Conservation (phyloP, 1,140 invertebrate species). For the Chelonus insularis region DNA sequence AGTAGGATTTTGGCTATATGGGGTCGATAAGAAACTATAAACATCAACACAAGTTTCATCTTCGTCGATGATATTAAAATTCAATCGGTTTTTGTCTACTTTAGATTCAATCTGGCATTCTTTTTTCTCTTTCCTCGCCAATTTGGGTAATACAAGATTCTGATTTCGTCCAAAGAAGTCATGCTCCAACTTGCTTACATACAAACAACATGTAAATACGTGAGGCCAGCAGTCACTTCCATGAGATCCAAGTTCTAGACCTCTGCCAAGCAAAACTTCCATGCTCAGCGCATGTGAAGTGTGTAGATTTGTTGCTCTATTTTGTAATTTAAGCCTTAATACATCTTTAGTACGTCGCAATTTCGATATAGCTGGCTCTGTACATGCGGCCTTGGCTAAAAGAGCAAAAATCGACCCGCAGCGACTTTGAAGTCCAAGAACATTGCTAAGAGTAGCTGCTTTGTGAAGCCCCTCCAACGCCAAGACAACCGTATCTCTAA, state of each 20-base stretch:
- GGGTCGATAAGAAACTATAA: conserved; percentile 78
- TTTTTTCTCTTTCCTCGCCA: conserved; percentile 56
- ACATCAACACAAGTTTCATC: conserved; percentile 81
- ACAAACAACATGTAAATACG: conserved; percentile 88
- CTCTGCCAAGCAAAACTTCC: conserved; percentile 79
- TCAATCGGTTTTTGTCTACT: conserved; percentile 58
- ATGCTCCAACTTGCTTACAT: conserved; percentile 87
- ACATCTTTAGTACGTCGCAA: conserved; percentile 56
- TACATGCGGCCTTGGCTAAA: conserved; percentile 77
- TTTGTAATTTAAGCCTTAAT: conserved; percentile 54
- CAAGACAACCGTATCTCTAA: conserved; percentile 75
- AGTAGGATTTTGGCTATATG: conserved; percentile 64
- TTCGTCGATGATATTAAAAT: conserved; percentile 66
- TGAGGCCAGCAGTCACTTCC: conserved; percentile 91
- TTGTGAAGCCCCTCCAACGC: conserved; percentile 84
- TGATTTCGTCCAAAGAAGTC: conserved; percentile 76
- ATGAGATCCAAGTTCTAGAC: conserved; percentile 87
- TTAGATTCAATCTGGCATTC: conserved; percentile 43
- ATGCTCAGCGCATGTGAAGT: conserved; percentile 88
- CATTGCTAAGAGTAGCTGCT: conserved; percentile 75
- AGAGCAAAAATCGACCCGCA: conserved; percentile 81
- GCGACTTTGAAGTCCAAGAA: conserved; percentile 76
- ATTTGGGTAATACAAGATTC: conserved; percentile 54
- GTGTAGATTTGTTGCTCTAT: conserved; percentile 70
- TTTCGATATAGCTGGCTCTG: conserved; percentile 62